These are phyloP conservation scores for Aphelenchoides fujianensis DNA, from an alignment of 1,140 invertebrate species.

Conservation along the genomic window DNA sequence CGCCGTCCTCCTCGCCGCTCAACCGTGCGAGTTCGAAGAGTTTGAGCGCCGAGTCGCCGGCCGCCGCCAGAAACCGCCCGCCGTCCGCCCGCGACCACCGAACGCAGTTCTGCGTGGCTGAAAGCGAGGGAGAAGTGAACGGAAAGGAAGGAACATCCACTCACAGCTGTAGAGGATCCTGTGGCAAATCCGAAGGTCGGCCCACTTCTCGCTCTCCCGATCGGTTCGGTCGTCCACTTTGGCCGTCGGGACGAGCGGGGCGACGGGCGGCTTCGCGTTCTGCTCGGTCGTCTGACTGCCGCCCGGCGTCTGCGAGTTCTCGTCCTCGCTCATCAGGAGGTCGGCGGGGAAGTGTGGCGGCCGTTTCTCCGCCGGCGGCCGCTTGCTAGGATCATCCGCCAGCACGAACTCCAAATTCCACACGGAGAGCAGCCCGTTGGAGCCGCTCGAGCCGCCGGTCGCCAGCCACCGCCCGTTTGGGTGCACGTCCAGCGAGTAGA, in stretches of 20 bases:
- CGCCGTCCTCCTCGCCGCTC: not conserved
- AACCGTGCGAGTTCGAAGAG: constrained; percentile 1
- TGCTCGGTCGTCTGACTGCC: not conserved
- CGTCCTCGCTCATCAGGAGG: not conserved
- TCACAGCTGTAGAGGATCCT: not conserved
- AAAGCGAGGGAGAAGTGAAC: not conserved
- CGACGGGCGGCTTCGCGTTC: too few relatives aligned
- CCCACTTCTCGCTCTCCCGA: not conserved
- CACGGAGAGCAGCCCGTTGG: not conserved
- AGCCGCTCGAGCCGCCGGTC: not conserved
- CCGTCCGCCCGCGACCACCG: constrained; percentile 5
- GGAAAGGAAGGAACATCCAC: not conserved
- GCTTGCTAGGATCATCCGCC: not conserved
- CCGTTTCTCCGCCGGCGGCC: not conserved
- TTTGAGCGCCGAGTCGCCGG: constrained; percentile 10
- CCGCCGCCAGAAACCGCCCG: not conserved
- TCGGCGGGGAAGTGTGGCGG: not conserved
- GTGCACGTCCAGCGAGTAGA: constrained; percentile 19
- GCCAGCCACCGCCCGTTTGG: constrained; percentile 11
- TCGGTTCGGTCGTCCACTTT: constrained; percentile 5
- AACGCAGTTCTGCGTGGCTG: constrained; percentile 16
- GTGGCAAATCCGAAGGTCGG: not conserved
- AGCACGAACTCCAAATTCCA: constrained; percentile 1
- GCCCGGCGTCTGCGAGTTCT: not conserved
- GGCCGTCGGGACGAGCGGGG: not conserved